Evolutionary conservation across 2,113 vertebrate genomes (phyloP).

Genomic region (Pituophis catenifer): DNA sequence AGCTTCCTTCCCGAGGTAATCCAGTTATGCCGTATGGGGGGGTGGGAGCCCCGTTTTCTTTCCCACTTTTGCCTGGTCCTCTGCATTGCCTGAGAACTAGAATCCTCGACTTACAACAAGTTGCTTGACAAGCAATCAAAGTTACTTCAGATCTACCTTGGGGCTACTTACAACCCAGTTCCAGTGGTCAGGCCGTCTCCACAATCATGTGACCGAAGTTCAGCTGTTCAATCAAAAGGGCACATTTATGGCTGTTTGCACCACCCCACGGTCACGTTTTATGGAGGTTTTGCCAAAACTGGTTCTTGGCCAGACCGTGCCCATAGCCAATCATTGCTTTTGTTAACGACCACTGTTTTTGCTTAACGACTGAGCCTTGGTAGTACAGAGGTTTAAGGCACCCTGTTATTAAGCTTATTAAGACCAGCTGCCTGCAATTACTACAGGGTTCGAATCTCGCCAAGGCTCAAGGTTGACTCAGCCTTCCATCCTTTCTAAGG

Average conservation of each 20-base stretch:
- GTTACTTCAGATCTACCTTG: not conserved
- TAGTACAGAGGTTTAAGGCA: too few relatives aligned
- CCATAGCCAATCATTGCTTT: not conserved
- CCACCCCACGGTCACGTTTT: not conserved
- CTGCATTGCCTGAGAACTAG: not conserved
- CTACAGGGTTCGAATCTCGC: too few relatives aligned
- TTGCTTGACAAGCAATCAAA: not conserved
- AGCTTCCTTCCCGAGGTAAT: not conserved
- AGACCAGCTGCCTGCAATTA: too few relatives aligned
- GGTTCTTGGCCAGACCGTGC: too few relatives aligned
- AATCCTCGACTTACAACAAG: not conserved
- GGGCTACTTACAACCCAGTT: not conserved
- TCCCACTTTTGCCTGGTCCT: not conserved
- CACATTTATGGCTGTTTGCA: not conserved
- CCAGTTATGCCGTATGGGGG: not conserved
- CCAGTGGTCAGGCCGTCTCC: too few relatives aligned
- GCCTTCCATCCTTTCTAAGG: too few relatives aligned
- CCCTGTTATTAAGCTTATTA: too few relatives aligned
- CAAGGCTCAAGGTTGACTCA: too few relatives aligned
- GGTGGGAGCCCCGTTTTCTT: not conserved
- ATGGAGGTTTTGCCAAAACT: too few relatives aligned
- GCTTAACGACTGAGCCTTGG: not conserved
- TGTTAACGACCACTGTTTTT: not conserved
- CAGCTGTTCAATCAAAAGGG: too few relatives aligned
- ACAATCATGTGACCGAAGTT: too few relatives aligned